Conservation (phyloP, 1,140 invertebrate species). For the Lanistes nyassanus region DNA sequence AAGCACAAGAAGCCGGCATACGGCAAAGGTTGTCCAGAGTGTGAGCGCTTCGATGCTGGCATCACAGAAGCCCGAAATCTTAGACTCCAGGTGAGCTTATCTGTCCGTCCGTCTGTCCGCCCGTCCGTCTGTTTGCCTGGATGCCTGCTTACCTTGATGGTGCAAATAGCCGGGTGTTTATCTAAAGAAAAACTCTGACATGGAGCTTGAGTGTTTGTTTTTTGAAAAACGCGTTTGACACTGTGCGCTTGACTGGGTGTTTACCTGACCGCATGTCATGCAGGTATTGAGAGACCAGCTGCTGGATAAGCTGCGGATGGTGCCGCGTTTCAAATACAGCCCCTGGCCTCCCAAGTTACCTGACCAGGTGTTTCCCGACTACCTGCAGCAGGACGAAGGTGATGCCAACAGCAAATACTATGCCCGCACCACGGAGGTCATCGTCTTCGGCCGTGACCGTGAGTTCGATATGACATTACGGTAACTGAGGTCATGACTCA, state of each 20-base stretch:
- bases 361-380: conserved; percentile 20
- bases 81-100: conserved; percentile 1
- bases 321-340: not conserved
- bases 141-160: not conserved
- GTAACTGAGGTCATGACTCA: no score
- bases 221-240: not conserved
- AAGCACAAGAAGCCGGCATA: not conserved
- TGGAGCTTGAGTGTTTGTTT: not conserved
- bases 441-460: conserved; percentile 22
- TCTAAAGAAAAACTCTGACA: not conserved
- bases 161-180: not conserved
- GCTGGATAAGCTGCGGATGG: conserved; percentile 20
- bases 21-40: not conserved
- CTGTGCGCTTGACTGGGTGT: not conserved
- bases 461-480: not conserved
- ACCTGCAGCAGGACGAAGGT: not conserved
- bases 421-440: conserved; percentile 13
- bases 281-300: conserved; percentile 19
- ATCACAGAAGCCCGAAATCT: conserved; percentile 11
- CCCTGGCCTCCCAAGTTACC: conserved; percentile 22
- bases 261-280: no score
- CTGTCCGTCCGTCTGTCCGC: not conserved
- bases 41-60: not conserved
- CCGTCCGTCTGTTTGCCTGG: not conserved
- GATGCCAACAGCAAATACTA: conserved; percentile 14